Evolutionary conservation across 2,797 vertebrate species (phyloP), one percentile per base, ranked within the genome.

Genomic region (Crenuchus spilurus): DNA sequence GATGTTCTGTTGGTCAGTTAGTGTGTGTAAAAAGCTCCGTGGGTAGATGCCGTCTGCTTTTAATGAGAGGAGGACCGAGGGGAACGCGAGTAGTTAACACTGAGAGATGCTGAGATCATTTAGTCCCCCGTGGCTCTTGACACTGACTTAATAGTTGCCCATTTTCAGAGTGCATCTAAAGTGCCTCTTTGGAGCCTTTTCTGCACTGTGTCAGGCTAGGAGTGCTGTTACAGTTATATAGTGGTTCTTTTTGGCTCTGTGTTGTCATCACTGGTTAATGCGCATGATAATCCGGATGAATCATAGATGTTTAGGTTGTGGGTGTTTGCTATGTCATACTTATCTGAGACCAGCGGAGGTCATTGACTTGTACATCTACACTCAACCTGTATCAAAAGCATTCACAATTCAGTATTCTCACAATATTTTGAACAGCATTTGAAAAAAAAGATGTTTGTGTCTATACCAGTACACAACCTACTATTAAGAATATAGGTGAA

Each of bases 151-250:
- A 88, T 85, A 84, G 87, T 89, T 87, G 86, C 90, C 90, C 91
- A 82, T 90, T 93, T 92, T 90, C 91, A 52, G 88, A 90, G 89
- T 88, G 86, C 91, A 87, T 90, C 91, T 89, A 91, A 92, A 92
- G 88, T 88, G 87, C 87, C 87, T 86, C 86, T 84, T 86, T 82
- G 85, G 74, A 73, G 73, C 67, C 48, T 16, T 66, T 77, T 72
- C 70, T 80, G 54, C 64, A 79, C 66, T 72, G 66, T 64, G 54
- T 64, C 67, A 70, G 49, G 67, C 28, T 35, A 46, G 49, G 28
- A 64, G 31, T 70, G 51, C 60, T 55, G 48, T n/a, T 24, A 14
- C 46, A 30, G 35, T 68, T 24, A n/a, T 14, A 46, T 28, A 71
- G 55, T 52, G 26, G 28, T 48, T 54, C 42, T 46, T 44, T 69